Conservation (phyloP, 2,888 invertebrate species). For the Campopleginae sp. region DNA sequence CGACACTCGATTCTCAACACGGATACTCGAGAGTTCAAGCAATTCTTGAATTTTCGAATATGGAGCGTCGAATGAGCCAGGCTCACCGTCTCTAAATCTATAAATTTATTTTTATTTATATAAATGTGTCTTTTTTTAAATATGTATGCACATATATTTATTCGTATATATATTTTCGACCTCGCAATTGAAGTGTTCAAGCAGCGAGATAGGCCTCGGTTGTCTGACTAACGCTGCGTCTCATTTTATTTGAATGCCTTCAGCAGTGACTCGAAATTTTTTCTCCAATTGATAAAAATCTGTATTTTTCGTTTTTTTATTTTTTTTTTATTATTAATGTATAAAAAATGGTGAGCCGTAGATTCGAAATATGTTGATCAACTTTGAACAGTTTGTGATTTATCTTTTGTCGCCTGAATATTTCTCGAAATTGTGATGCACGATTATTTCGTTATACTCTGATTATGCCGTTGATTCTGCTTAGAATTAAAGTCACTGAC, state of each 20-base stretch:
- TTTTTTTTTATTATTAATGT: background rate
- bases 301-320: slow-evolving; percentile 14
- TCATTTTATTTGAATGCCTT: slow-evolving; percentile 29
- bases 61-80: slow-evolving; percentile 77
- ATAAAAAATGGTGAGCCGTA: slow-evolving; percentile 1
- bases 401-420: background rate
- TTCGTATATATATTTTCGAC: slow-evolving; percentile 47
- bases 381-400: background rate
- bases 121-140: slow-evolving; percentile 42
- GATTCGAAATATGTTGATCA: background rate
- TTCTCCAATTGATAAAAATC: background rate
- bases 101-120: slow-evolving; percentile 49
- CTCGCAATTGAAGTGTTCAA: slow-evolving; percentile 42
- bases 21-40: slow-evolving; percentile 83
- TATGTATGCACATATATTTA: slow-evolving; percentile 53
- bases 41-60: slow-evolving; percentile 83
- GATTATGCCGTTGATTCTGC: slow-evolving; percentile 1
- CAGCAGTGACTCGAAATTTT: slow-evolving; percentile 11
- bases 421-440: background rate
- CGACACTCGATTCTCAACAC: slow-evolving; percentile 82
- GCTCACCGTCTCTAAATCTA: slow-evolving; percentile 65
- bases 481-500: slow-evolving; percentile 40
- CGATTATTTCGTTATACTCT: background rate
- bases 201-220: slow-evolving; percentile 44
- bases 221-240: slow-evolving; percentile 27